Percentiles rank a stretch among this genome's conserved stretches.
phyloP scores from a whole-genome alignment of 2,113 vertebrate genomes.

The Naja naja region DNA sequence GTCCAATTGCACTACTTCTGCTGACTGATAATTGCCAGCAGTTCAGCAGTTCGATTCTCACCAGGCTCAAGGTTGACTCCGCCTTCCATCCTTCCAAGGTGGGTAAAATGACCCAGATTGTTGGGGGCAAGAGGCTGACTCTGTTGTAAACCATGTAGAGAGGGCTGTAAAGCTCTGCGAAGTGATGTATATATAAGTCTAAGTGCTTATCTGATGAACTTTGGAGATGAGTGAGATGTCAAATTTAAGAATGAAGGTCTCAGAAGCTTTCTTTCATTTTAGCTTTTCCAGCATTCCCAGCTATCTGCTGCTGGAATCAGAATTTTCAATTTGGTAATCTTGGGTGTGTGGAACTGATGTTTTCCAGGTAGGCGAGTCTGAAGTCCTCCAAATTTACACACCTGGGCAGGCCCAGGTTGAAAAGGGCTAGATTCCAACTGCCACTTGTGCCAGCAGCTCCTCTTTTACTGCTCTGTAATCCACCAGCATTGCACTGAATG shows the following conservation, averaged over 20 bases:
- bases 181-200: too few species aligned
- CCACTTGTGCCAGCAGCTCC: background rate
- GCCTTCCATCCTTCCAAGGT: too few species aligned
- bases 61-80: too few species aligned
- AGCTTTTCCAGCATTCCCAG: background rate
- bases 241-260: background rate
- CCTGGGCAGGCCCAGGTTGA: background rate
- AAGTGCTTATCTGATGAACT: background rate
- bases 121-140: too few species aligned
- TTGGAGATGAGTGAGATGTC: background rate
- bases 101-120: too few species aligned
- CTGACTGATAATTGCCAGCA: too few species aligned
- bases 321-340: background rate
- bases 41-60: too few species aligned
- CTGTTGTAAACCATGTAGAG: too few species aligned
- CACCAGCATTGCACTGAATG: background rate
- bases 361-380: background rate
- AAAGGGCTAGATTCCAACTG: background rate
- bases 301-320: background rate
- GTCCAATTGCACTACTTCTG: too few species aligned
- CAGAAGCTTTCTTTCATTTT: background rate
- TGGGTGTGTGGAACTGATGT: background rate
- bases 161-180: too few species aligned
- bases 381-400: background rate
- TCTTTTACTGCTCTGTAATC: background rate